These are phyloP conservation scores for Tursiops truncatus DNA, from an alignment of 2,113 vertebrate genomes.

Conservation along the genomic window DNA sequence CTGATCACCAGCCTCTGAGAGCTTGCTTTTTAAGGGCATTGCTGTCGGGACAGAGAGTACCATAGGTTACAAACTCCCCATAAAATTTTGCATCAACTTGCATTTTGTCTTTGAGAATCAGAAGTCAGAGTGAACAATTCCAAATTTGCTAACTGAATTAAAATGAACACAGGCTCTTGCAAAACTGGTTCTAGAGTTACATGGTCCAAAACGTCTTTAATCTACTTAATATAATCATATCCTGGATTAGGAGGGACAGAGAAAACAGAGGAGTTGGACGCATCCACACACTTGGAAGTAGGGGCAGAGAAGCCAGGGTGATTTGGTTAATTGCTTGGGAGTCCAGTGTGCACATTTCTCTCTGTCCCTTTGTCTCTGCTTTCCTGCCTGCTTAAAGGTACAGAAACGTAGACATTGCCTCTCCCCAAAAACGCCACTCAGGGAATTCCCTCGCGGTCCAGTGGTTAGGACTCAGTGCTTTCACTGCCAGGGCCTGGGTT, in stretches of 20 bases:
- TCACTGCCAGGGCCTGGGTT: background rate
- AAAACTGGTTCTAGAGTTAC: background rate
- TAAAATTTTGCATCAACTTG: background rate
- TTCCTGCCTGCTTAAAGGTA: slow-evolving; percentile 5
- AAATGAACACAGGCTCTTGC: background rate
- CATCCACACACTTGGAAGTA: background rate
- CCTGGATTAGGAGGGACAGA: background rate
- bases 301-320: background rate
- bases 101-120: slow-evolving; percentile 36
- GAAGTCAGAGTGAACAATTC: background rate
- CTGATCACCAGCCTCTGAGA: background rate
- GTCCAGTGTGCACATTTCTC: background rate
- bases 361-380: background rate
- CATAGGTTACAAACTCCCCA: background rate
- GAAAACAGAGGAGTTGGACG: background rate
- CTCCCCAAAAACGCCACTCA: background rate
- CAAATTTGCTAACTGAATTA: background rate
- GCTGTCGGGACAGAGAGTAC: background rate
- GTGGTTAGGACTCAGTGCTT: background rate
- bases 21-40: slow-evolving; percentile 25
- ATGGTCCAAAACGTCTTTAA: background rate
- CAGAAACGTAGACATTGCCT: background rate
- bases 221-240: background rate
- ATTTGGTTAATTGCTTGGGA: background rate
- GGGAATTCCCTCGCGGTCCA: background rate